A percentile compares a stretch with the other conserved stretches of the same genome.
phyloP scores from a whole-genome alignment of 2,888 invertebrate species.

The Tenodera sinensis region DNA sequence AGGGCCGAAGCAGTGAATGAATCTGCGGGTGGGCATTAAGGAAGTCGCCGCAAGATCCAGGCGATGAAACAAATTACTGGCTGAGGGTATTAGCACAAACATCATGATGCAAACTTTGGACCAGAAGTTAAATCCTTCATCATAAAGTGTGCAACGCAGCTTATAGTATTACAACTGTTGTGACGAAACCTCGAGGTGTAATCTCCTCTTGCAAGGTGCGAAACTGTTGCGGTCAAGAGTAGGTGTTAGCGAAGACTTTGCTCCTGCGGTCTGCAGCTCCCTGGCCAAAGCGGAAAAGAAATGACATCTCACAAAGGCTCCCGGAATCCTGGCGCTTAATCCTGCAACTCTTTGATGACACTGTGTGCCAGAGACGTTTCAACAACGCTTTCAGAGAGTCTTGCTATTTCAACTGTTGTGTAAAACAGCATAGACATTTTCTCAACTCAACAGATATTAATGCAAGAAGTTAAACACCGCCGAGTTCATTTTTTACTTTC shows the following conservation, averaged over 20 bases:
- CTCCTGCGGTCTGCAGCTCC: not conserved
- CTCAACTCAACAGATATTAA: not conserved
- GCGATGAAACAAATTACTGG: not conserved
- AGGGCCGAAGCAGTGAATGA: not conserved
- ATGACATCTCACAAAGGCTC: not conserved
- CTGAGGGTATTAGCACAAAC: not conserved
- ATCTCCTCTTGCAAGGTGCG: not conserved
- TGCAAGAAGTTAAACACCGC: too few species aligned
- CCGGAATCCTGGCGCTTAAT: not conserved
- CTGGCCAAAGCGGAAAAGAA: not conserved
- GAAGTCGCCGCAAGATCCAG: not conserved
- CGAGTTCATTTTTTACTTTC: too few species aligned
- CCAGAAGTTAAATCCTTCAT: not conserved
- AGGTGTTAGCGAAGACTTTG: not conserved
- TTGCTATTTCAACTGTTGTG: not conserved
- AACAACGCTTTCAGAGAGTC: not conserved
- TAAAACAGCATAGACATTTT: not conserved
- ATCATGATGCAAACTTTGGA: not conserved
- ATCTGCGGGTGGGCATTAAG: not conserved
- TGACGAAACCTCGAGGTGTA: not conserved
- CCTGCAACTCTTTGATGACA: constrained; percentile 1
- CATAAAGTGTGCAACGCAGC: not conserved
- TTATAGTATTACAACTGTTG: not conserved
- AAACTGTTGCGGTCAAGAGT: not conserved
- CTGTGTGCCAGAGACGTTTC: not conserved